Percentiles rank a stretch among this genome's conserved stretches.
These are phyloP conservation scores for Ctenopoma multispine DNA, from an alignment of 2,797 vertebrate genomes.

Conservation along the genomic window DNA sequence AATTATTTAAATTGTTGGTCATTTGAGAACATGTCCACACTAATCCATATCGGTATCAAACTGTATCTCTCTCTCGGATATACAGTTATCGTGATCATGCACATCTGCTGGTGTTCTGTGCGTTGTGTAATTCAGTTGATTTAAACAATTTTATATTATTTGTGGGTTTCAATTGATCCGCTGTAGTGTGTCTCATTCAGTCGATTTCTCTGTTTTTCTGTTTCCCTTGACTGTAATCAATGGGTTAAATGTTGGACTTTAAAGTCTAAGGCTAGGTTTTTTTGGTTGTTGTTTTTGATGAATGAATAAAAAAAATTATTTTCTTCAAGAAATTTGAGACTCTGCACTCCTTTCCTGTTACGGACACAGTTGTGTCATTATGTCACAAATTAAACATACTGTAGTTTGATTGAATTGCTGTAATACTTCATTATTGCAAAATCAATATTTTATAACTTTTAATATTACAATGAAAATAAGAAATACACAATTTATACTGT, in stretches of 20 bases:
- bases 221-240: constrained; percentile 39
- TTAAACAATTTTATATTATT: neutral
- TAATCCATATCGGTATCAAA: neutral
- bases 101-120: neutral
- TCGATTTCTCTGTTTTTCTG: constrained; percentile 21
- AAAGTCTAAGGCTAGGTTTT: constrained; percentile 2
- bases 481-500: neutral
- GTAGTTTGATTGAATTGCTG: neutral
- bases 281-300: constrained; percentile 28
- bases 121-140: neutral
- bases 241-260: constrained; percentile 38
- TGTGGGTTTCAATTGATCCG: neutral
- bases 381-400: neutral
- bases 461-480: neutral
- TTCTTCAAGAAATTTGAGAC: constrained; percentile 27
- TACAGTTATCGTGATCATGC: no score
- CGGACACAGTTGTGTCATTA: no score
- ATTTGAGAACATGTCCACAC: constrained; percentile 18
- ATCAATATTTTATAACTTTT: neutral
- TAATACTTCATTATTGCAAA: neutral
- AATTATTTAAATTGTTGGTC: neutral
- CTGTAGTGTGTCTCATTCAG: constrained; percentile 30
- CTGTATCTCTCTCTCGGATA: neutral
- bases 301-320: constrained; percentile 54
- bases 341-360: constrained; percentile 3